Evolutionary conservation across 2,113 vertebrate genomes (phyloP).

Genomic region (Apaloderma vittatum): DNA sequence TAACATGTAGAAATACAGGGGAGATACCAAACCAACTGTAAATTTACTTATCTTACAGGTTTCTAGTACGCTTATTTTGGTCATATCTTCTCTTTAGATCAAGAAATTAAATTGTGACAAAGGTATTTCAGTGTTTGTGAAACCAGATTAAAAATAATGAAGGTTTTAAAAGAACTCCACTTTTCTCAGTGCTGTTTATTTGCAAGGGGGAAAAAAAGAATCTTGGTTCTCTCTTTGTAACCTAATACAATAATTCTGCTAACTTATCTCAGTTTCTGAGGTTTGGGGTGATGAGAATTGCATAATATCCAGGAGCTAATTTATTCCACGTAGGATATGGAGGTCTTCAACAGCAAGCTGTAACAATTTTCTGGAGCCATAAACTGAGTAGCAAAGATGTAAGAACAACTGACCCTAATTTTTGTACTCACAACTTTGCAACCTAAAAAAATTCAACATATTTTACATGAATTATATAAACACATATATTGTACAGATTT

Average conservation of each 20-base stretch:
- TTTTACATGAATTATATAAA: neutral
- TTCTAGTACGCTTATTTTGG: neutral
- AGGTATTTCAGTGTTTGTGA: neutral
- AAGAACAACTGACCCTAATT: neutral
- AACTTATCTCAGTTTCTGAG: neutral
- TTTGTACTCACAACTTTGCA: neutral
- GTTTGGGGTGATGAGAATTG: accelerated
- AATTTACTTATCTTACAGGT: neutral
- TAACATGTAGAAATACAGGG: neutral
- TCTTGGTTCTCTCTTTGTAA: neutral
- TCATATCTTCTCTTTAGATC: neutral
- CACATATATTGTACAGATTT: neutral
- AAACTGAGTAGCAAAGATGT: neutral
- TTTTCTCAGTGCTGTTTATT: neutral
- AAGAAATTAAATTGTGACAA: neutral
- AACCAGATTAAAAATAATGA: neutral
- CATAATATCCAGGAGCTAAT: neutral
- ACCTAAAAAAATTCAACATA: neutral
- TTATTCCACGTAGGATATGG: neutral
- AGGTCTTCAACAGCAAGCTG: neutral
- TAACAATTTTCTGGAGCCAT: neutral
- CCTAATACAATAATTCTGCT: neutral
- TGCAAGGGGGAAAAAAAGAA: neutral
- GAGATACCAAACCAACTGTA: neutral
- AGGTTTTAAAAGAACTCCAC: neutral